These are phyloP conservation scores for Tanaodytes sp. DNA, from an alignment of 2,888 invertebrate species.

Conservation along the genomic window DNA sequence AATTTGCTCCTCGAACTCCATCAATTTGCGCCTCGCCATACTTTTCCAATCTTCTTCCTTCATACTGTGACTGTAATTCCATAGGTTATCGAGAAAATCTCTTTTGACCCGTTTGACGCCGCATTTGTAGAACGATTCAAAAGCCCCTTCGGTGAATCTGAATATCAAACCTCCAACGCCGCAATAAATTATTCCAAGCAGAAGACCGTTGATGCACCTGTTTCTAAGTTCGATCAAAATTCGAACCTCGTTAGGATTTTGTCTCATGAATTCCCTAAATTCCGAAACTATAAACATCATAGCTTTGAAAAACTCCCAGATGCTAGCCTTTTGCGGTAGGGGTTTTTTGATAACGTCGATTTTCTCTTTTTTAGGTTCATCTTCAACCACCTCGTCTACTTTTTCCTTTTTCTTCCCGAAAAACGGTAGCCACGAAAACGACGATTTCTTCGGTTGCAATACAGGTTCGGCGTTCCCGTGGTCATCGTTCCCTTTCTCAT, in stretches of 20 bases:
- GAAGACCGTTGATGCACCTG: conserved; percentile 79
- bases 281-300: conserved; percentile 61
- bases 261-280: conserved; percentile 75
- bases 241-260: conserved; percentile 75
- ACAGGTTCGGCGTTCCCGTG: conserved; percentile 63
- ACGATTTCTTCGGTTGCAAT: conserved; percentile 56
- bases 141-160: conserved; percentile 86
- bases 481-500: conserved; percentile 63
- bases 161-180: conserved; percentile 88
- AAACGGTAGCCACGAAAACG: conserved; percentile 65
- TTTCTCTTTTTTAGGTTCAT: conserved; percentile 59
- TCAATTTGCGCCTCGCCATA: conserved; percentile 84
- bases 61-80: conserved; percentile 86
- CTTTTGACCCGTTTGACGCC: conserved; percentile 89
- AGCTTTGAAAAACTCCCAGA: conserved; percentile 61
- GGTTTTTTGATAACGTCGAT: conserved; percentile 1
- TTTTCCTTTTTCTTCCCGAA: conserved; percentile 59
- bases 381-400: conserved; percentile 63
- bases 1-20: conserved; percentile 89
- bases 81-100: conserved; percentile 87
- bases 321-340: conserved; percentile 47
- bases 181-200: conserved; percentile 82
- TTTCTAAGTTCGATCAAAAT: conserved; percentile 77
- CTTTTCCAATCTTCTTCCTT: conserved; percentile 93
- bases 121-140: conserved; percentile 90